Base-by-base conservation (phyloP, 2,113 vertebrate genomes). In the Mesitornis unicolor region DNA sequence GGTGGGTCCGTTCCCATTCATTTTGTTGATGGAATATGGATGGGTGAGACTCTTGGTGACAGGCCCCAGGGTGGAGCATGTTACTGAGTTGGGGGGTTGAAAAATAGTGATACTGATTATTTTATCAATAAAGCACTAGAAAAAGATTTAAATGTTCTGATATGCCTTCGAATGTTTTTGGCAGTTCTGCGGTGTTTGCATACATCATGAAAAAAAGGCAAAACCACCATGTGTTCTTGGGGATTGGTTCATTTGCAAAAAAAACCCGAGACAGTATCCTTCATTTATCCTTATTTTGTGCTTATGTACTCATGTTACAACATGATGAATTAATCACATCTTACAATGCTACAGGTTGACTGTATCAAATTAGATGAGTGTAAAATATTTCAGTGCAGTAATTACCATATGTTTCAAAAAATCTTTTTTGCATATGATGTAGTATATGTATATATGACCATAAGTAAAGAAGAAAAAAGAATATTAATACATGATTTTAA, bases 261-360 rank as follows among this genome's bases (percentile, higher is more conserved):
- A 78, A 20, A 29, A 13, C n/a, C 45, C 19, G 10, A 74, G 47
- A 8, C 24, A 11, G n/a, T 53, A 59, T 77, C 76, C 94, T 92
- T 95, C 71, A 47, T 64, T 92, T 85, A n/a, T 67, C 74, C 78
- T 93, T 90, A 60, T 68, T 93, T 63, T 89, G 15, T 80, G 61
- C 79, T 76, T 69, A 54, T 38, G 77, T 35, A 25, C 42, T 89
- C 20, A 10, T 2, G 3, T 87, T 89, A 4, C 43, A 71, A 31
- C 33, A 10, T 36, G 77, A 84, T 59, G 45, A 89, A 94, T 91
- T 87, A 80, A 89, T 81, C 16, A 1, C 2, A 1, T 45, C 78
- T 82, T 28, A 35, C 45, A 80, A 16, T 64, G 70, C 68, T 79
- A 31, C 48, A 76, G 93, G 81, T 90, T 85, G 85, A 60, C 81